Base-by-base conservation (phyloP, 1,140 invertebrate genomes). In the Nilaparvata lugens region DNA sequence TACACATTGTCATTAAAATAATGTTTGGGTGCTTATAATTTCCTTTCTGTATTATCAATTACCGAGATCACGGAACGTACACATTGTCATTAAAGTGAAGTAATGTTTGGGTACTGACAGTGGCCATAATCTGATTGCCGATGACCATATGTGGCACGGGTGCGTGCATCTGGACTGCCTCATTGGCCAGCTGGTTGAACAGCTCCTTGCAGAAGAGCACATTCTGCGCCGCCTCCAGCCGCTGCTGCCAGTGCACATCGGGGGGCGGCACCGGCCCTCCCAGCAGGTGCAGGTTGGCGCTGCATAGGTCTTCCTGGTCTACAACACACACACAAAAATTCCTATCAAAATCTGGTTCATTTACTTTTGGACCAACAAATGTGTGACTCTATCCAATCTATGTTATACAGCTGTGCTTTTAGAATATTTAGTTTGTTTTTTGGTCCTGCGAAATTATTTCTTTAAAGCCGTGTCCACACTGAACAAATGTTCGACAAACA, bases 151-250 rank as follows among this genome's bases (percentile, higher is more conserved):
- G 94, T 7, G 95, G 95, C 70, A 97, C 95, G 0, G 89, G 86
- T 2, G 91, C 87, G 69, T 94, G 89, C 1, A 95, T 73, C 67
- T 96, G 90, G 4, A 97, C 93, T 0, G 95, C 95, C 74, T 98
- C 95, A 62, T 91, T 86, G 0, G 95, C 94, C 31, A 98, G 76
- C 71, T 97, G 90, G 62, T 91, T 90, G 72, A 98, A 97, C 2
- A 98, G 73, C 75, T 98, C 95, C 77, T 97, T 97, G 73, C 95
- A 98, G 75, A 97, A 98, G 3, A 97, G 75, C 28, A 97, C 94
- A 76, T 97, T 98, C 71, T 98, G 95, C 0, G 95, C 95, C 1
- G 90, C 89, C 74, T 98, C 95, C 6, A 98, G 75, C 71, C 93
- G 93, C 67, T 93, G 89, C 67, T 97, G 93, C 95, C 95, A 98